phyloP scores from a whole-genome alignment of 2,797 vertebrate species.

The Mallotus villosus region DNA sequence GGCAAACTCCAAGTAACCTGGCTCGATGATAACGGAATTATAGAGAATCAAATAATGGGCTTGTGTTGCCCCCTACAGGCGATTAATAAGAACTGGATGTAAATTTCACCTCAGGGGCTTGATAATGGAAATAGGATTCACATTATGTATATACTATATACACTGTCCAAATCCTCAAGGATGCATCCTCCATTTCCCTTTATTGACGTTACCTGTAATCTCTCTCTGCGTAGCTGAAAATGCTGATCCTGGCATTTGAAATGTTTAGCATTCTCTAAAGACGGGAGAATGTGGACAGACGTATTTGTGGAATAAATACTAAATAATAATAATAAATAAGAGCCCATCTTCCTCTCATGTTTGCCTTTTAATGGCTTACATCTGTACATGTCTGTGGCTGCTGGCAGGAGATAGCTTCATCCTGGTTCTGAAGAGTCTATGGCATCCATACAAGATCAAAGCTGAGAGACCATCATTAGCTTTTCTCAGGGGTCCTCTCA shows the following conservation, averaged over 20 bases:
- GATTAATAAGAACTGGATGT: constrained; percentile 16
- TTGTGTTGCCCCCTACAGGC: constrained; percentile 55
- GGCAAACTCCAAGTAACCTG: background rate
- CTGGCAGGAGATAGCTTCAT: constrained; percentile 16
- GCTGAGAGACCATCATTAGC: constrained; percentile 19
- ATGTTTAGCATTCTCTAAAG: no score
- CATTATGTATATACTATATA: no score
- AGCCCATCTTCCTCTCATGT: background rate
- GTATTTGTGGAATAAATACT: background rate
- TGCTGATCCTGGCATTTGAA: no score
- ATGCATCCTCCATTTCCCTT: no score
- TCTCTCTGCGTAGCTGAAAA: no score
- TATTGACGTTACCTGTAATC: no score
- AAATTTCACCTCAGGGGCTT: background rate
- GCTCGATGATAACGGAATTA: background rate
- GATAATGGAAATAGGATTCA: no score
- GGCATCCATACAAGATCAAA: constrained; percentile 45
- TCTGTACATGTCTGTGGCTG: constrained; percentile 17
- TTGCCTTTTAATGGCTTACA: no score
- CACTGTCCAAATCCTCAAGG: no score
- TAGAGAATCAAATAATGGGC: constrained; percentile 10
- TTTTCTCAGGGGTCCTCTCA: constrained; percentile 1
- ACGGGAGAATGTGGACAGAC: background rate
- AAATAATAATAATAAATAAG: no score
- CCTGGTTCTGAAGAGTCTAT: background rate